phyloP scores from a whole-genome alignment of 2,888 invertebrate genomes.

The Caenorhabditis japonica region DNA sequence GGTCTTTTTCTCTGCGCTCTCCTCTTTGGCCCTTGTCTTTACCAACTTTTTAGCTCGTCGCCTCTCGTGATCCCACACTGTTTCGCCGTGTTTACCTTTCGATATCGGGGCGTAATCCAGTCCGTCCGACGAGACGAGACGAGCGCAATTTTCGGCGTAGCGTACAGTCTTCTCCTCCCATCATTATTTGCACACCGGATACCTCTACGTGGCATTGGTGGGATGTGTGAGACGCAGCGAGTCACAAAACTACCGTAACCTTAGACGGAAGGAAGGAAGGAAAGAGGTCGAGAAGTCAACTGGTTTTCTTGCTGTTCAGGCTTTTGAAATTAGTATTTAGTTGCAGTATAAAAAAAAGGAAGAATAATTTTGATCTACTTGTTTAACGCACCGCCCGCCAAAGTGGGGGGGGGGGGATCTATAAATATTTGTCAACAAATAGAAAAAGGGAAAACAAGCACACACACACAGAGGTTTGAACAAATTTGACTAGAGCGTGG shows the following conservation, averaged over 20 bases:
- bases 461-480: slow-evolving; percentile 8
- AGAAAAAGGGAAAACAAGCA: slow-evolving; percentile 38
- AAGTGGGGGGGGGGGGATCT: no score
- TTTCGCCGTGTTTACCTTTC: neutral
- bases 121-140: slow-evolving; percentile 8
- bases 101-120: neutral
- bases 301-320: no score
- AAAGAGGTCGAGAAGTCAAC: neutral
- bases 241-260: no score
- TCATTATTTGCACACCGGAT: slow-evolving; percentile 9
- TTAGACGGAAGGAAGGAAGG: neutral
- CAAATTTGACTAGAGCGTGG: slow-evolving; percentile 51
- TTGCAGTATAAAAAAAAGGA: no score
- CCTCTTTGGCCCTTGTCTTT: neutral
- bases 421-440: slow-evolving; percentile 10
- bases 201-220: no score
- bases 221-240: no score
- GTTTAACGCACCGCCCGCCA: no score
- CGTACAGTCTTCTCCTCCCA: slow-evolving; percentile 1
- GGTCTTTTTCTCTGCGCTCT: slow-evolving; percentile 2
- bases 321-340: neutral
- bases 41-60: neutral
- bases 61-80: no score
- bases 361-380: no score
- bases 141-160: neutral